Evolutionary conservation across 2,113 vertebrate genomes (phyloP).

Genomic region (Microtus oregoni): DNA sequence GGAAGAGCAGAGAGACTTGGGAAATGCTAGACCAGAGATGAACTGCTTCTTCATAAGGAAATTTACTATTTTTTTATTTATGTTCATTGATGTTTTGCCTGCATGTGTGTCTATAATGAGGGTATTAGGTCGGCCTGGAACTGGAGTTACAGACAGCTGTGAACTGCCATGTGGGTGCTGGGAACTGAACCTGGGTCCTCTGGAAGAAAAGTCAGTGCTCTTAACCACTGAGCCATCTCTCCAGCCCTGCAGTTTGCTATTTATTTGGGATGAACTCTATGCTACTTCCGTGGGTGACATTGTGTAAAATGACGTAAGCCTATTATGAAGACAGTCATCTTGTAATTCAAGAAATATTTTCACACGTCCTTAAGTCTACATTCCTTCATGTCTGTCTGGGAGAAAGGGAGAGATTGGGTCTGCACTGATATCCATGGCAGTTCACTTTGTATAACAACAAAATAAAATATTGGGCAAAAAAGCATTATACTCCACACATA

Average conservation of each 20-base stretch:
- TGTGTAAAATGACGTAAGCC: not conserved
- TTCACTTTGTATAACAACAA: not conserved
- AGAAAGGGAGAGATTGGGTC: not conserved
- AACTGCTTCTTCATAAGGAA: constrained; percentile 45
- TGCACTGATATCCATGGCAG: not conserved
- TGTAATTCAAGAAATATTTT: not conserved
- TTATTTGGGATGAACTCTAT: not conserved
- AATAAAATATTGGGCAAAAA: not conserved
- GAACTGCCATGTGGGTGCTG: not conserved
- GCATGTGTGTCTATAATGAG: not conserved
- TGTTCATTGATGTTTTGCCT: not conserved
- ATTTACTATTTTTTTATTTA: not conserved
- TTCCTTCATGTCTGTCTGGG: not conserved
- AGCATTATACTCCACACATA: not conserved
- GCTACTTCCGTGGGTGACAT: not conserved
- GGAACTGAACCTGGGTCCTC: not conserved
- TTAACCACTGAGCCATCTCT: not conserved
- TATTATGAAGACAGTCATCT: not conserved
- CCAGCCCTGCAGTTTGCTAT: not conserved
- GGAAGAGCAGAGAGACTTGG: constrained; percentile 50
- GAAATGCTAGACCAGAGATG: constrained; percentile 20
- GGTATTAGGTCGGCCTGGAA: not conserved
- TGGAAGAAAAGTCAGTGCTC: not conserved
- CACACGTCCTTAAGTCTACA: not conserved
- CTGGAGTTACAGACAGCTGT: not conserved